Conservation (phyloP, 2,113 vertebrate genomes). For the Cnemophilus loriae region DNA sequence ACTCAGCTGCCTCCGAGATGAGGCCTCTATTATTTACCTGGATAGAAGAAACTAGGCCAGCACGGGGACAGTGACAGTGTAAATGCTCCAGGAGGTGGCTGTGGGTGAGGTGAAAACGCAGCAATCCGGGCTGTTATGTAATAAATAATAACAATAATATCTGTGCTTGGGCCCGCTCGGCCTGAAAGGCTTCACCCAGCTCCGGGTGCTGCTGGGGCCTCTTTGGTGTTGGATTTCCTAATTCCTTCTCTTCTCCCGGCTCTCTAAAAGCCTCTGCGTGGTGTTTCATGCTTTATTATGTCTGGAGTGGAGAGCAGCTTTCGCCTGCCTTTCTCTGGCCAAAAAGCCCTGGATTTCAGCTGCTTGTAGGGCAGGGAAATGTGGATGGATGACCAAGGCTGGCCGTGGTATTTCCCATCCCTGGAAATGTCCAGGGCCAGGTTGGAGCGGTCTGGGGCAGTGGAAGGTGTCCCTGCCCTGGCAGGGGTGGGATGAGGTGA, state of each 20-base stretch:
- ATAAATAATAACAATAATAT: slow-evolving; percentile 51
- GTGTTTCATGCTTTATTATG: not conserved
- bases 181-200: not conserved
- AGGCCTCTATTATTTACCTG: slow-evolving; percentile 3
- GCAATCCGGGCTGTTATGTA: not conserved
- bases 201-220: not conserved
- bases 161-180: not conserved
- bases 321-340: not conserved
- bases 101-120: slow-evolving; percentile 28
- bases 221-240: not conserved
- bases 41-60: slow-evolving; percentile 1
- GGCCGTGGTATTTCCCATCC: not conserved
- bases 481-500: not conserved
- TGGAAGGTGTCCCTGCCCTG: not conserved
- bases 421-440: not conserved
- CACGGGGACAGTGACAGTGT: slow-evolving; percentile 6
- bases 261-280: not conserved
- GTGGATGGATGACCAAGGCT: not conserved
- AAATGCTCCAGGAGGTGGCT: slow-evolving; percentile 1
- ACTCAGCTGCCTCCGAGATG: slow-evolving; percentile 41
- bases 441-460: accelerated
- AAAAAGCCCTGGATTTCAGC: not conserved
- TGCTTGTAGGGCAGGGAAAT: not conserved
- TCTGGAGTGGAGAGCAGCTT: not conserved
- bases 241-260: not conserved